phyloP scores from a whole-genome alignment of 1,140 invertebrate genomes.

The Acromyrmex echinatior region DNA sequence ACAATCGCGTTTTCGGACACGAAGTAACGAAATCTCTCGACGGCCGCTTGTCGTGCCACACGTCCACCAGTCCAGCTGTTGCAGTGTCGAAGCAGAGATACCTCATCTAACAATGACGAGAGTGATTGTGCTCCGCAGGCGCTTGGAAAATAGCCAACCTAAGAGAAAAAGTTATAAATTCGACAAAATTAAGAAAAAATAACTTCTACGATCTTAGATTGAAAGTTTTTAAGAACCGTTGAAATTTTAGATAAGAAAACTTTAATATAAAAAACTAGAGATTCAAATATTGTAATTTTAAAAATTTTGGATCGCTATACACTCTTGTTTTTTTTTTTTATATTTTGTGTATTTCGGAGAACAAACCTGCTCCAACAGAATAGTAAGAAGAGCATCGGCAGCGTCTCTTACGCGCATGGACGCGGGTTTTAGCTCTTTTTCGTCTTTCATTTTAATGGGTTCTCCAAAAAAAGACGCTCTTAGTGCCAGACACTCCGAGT shows the following conservation, averaged over 20 bases:
- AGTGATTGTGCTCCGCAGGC: constrained; percentile 94
- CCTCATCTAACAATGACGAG: constrained; percentile 95
- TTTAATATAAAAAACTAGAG: not conserved
- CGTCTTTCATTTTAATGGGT: constrained; percentile 96
- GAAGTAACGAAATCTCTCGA: constrained; percentile 94
- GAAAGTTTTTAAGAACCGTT: not conserved
- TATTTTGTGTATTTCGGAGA: not conserved
- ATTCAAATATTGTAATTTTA: not conserved
- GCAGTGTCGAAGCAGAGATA: constrained; percentile 93
- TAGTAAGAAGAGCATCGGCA: constrained; percentile 96
- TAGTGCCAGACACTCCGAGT: constrained; percentile 98
- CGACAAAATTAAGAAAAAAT: not conserved
- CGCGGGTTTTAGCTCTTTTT: constrained; percentile 98
- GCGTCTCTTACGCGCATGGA: constrained; percentile 98
- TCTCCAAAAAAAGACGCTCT: too few relatives aligned
- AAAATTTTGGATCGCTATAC: not conserved
- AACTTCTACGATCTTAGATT: not conserved
- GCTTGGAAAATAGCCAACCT: constrained; percentile 94
- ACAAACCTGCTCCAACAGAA: constrained; percentile 95
- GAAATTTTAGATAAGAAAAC: not conserved
- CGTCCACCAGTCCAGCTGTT: constrained; percentile 88
- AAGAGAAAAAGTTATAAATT: constrained; percentile 35
- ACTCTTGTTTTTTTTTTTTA: not conserved
- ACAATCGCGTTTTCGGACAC: constrained; percentile 96
- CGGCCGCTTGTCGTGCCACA: constrained; percentile 87